Percentiles rank a stretch among this genome's conserved stretches.
These are phyloP conservation scores for Actias luna DNA, from an alignment of 2,888 invertebrate species.

Conservation along the genomic window DNA sequence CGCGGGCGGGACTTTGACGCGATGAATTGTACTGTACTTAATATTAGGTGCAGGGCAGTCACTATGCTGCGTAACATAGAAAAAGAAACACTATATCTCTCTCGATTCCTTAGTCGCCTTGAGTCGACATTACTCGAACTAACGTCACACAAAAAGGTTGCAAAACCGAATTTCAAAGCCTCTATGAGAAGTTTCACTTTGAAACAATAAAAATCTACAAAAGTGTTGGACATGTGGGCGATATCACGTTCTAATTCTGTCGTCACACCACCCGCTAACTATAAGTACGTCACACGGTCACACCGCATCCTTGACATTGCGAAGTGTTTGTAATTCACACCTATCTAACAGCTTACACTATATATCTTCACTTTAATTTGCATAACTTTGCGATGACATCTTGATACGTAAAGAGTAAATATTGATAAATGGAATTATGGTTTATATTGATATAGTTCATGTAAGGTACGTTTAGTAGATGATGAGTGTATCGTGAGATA, in stretches of 20 bases:
- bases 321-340: slow-evolving; percentile 5
- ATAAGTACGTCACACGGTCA: too few relatives aligned
- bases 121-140: too few relatives aligned
- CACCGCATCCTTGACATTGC: slow-evolving; percentile 37
- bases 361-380: background rate
- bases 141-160: too few relatives aligned
- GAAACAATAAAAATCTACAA: slow-evolving; percentile 30
- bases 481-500: too few relatives aligned
- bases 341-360: background rate
- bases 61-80: too few relatives aligned
- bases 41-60: too few relatives aligned
- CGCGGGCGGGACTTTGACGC: too few relatives aligned
- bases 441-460: too few relatives aligned
- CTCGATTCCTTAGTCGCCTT: too few relatives aligned
- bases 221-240: slow-evolving; percentile 27
- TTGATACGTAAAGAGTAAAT: slow-evolving; percentile 6
- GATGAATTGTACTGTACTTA: too few relatives aligned
- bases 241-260: slow-evolving; percentile 31
- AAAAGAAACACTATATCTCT: too few relatives aligned
- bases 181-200: background rate
- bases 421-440: background rate
- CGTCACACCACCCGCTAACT: slow-evolving; percentile 15
- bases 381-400: slow-evolving; percentile 7
- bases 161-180: too few relatives aligned
- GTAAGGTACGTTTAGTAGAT: background rate